phyloP scores from a whole-genome alignment of 2,113 vertebrate genomes.

The Leucopsar rothschildi region DNA sequence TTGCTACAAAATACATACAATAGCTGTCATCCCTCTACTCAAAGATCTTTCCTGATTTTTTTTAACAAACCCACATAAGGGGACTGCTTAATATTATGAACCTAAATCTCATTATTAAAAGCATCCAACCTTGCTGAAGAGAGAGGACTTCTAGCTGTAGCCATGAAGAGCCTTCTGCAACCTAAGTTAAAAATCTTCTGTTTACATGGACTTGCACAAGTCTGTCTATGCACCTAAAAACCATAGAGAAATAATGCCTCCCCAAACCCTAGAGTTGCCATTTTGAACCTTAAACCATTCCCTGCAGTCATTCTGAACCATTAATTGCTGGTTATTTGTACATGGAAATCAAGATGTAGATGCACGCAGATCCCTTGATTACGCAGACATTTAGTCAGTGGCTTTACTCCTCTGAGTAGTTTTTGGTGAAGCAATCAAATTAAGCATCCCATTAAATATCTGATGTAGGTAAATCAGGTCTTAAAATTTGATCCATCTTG shows the following conservation, averaged over 20 bases:
- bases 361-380: neutral
- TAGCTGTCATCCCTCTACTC: neutral
- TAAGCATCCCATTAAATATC: slow-evolving; percentile 25
- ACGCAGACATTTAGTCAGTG: neutral
- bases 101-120: neutral
- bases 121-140: neutral
- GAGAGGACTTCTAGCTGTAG: neutral
- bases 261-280: neutral
- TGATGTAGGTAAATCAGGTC: slow-evolving; percentile 25
- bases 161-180: neutral
- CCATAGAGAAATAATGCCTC: neutral
- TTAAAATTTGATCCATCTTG: neutral
- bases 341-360: slow-evolving; percentile 11
- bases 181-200: neutral
- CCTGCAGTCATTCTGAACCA: neutral
- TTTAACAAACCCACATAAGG: neutral
- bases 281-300: neutral
- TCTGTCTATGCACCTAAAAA: neutral
- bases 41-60: neutral
- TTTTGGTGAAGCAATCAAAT: slow-evolving; percentile 43
- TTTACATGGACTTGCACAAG: neutral
- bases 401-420: neutral
- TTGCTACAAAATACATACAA: neutral
- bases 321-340: neutral
- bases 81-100: neutral